Evolutionary conservation across 2,113 vertebrate genomes (phyloP), one percentile per base, ranked within the genome.

Genomic region (Phycodurus eques): DNA sequence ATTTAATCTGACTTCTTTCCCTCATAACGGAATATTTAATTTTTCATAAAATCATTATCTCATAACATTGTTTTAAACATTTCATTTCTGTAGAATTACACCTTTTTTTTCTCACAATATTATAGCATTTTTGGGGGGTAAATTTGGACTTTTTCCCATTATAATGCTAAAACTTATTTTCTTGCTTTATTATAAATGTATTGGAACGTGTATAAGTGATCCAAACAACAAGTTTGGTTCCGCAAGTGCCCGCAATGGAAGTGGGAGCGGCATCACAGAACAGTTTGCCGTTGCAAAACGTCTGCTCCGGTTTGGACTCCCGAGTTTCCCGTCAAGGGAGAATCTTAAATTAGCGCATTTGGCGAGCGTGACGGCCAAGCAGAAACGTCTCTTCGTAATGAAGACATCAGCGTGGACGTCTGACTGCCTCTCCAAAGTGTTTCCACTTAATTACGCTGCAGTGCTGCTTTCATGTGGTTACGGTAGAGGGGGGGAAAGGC

Each of bases 391-490:
- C 77, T 76, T 80, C 73, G 88, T 54, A 66, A 79, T 85, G 83
- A 82, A 79, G 86, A 83, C 83, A 84, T 86, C 84, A 59, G 85
- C 67, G 59, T 77, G 76, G 74, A 81, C 4, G 68, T 68, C 46
- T 39, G 79, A 67, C 72, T 27, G 63, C 56, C 64, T 81, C 76
- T 83, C 71, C 82, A 76, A 85, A 60, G 44, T 76, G 75, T 86
- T 90, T 84, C 86, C 85, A 87, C 86, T 86, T 83, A 74, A 82
- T 88, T 83, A 87, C 69, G 71, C 77, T 20, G n/a, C 57, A 80
- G 66, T 70, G 57, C 44, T 54, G 73, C 84, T 87, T 90, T 92
- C 71, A 90, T 86, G 85, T 88, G 71, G 77, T 78, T 78, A 77
- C 83, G 83, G 80, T 67, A 46, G 27, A 60, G 73, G 66, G 80